Base-by-base conservation (phyloP, 2,113 vertebrate species). In the Oryzias javanicus region DNA sequence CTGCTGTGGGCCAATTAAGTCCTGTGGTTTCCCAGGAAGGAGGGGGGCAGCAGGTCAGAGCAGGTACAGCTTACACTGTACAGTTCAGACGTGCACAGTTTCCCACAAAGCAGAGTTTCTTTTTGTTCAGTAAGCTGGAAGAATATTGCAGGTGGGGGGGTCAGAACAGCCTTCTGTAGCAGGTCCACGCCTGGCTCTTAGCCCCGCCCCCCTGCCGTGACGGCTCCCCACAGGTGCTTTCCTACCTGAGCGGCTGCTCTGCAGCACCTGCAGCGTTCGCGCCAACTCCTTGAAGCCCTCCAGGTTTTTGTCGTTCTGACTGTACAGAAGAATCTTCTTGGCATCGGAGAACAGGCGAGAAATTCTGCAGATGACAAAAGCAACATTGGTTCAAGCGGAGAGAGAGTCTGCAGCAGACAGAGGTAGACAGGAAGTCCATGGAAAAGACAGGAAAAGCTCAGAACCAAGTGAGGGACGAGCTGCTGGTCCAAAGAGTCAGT, bases 301-400 rank as follows among this genome's bases (percentile, higher is more conserved):
- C 52, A 92, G 71, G 83, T 92, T 97, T 0, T 90, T 93, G 74
- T 97, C 94, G 47, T 93, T 93, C 79, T 94, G 95, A 86, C 95
- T 97, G 70, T 97, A 98, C 25, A 98, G 70, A 0, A 99, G 91
- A 60, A 99, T 94, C 76, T 93, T 94, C 83, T 90, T 95, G 61
- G 93, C 94, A 62, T 99, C 97, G 0, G 92, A 94, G 79, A 99
- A 96, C 20, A 98, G 90, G 29, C 95, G 95, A 65, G 93, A 98
- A 64, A 98, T 93, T 68, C 96, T 99, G 86, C 4, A 50, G 41
- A 65, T 41, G n/a, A 51, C 29, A 71, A 8, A 42, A 51, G 49
- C 41, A 70, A 4, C 4, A 1, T 18, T 7, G 3, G 4, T 14
- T 7, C 12, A 12, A 35, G 12, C 10, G 3, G 35, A 35, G 2